These are phyloP conservation scores for Hermetia illucens DNA, from an alignment of 1,140 invertebrate genomes.

Conservation along the genomic window DNA sequence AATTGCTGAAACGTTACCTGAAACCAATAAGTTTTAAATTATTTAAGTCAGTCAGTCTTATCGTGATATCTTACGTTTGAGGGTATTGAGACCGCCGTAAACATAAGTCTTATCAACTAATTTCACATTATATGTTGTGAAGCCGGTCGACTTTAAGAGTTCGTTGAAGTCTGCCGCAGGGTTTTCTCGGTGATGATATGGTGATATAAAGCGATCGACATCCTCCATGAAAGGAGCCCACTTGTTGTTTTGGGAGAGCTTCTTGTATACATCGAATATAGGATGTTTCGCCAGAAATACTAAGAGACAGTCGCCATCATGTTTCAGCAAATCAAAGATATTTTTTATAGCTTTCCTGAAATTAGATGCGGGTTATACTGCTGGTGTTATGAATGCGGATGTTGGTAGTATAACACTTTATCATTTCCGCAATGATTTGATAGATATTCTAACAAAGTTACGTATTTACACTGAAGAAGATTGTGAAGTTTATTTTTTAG, in stretches of 20 bases:
- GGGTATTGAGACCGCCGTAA: conserved; percentile 41
- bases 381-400: conserved; percentile 82
- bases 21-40: conserved; percentile 5
- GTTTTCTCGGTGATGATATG: conserved; percentile 45
- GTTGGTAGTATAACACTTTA: conserved; percentile 42
- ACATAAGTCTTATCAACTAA: conserved; percentile 44
- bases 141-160: conserved; percentile 48
- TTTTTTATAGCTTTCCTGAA: conserved; percentile 46
- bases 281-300: conserved; percentile 55
- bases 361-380: conserved; percentile 36
- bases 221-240: conserved; percentile 55
- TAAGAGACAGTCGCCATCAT: conserved; percentile 50
- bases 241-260: conserved; percentile 37
- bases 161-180: conserved; percentile 45
- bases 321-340: conserved; percentile 44
- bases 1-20: conserved; percentile 54
- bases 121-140: conserved; percentile 46
- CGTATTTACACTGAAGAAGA: conserved; percentile 2
- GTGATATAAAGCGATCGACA: conserved; percentile 46
- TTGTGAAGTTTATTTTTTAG: conserved; percentile 3
- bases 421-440: neutral
- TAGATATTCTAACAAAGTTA: conserved; percentile 1
- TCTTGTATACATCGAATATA: conserved; percentile 53
- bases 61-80: conserved; percentile 42
- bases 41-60: neutral